Base-by-base conservation (phyloP, 2,113 vertebrate species). In the Oceanodroma tethys region DNA sequence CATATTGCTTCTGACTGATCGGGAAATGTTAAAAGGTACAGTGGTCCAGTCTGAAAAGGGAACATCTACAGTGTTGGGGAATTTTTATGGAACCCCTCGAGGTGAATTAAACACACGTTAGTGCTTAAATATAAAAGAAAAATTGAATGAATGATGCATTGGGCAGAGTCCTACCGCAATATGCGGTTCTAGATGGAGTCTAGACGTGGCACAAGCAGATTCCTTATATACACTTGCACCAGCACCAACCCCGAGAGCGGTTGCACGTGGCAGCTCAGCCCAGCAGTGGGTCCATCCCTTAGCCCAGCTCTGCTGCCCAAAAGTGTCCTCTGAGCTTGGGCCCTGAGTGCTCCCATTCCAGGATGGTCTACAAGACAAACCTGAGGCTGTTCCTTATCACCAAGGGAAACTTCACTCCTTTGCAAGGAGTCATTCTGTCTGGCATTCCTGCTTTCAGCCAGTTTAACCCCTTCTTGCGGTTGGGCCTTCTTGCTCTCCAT, bases 231-330 rank as follows among this genome's bases (percentile, higher is more conserved):
- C 21, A 16, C 15, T 62, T 29, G 8, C 26, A 76, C 7, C 47
- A 42, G 22, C 36, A 79, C 22, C 30, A n/a, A 3, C 42, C n/a
- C 27, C 1, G 18, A 45, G 45, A 45, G 45, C 18, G 18, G 45
- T 45, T 45, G 45, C 45, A 45, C 20, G n/a, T 5, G 1, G 6
- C n/a, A 79, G 21, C 22, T 79, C 43, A 79, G n/a, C 29, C 36
- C 1, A 0, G 27, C n/a, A 2, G 3, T 36, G 34, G 10, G 5
- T 36, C 34, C 19, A 29, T 23, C 19, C 38, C 17, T 12, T 36
- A 43, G 36, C 18, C 13, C 30, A 50, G 19, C 45, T 43, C 11
- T 72, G 55, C 30, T 42, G 55, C 43, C 67, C 45, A n/a, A 50
- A 71, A 10, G 25, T 53, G 32, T 11, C 20, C 34, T 7, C 43